These are phyloP conservation scores for Siphlonurus alternatus DNA, from an alignment of 2,888 invertebrate species.

Conservation along the genomic window DNA sequence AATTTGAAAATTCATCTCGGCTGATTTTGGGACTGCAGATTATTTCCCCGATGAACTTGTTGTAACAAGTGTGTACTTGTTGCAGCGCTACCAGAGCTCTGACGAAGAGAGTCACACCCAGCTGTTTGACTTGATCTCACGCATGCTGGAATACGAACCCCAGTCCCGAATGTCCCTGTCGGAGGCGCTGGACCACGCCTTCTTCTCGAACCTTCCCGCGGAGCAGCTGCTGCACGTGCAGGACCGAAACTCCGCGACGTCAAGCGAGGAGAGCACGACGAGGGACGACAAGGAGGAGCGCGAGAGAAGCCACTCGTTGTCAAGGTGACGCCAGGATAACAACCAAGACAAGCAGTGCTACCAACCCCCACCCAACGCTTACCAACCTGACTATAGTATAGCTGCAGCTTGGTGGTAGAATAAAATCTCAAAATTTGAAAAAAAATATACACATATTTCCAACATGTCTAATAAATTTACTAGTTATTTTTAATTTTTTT, in stretches of 20 bases:
- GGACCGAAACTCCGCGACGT: background rate
- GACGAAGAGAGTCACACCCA: constrained; percentile 83
- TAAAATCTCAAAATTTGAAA: no score
- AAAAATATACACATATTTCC: no score
- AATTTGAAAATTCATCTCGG: no score
- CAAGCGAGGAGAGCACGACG: constrained; percentile 11
- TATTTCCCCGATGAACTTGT: no score
- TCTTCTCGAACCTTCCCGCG: constrained; percentile 72
- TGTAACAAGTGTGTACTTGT: no score
- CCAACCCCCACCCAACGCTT: background rate
- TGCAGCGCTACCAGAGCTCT: constrained; percentile 72
- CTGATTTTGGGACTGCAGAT: no score
- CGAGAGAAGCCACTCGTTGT: constrained; percentile 52
- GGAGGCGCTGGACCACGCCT: constrained; percentile 82
- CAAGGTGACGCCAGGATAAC: constrained; percentile 37
- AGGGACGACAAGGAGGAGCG: constrained; percentile 20
- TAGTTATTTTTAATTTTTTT: no score
- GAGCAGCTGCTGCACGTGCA: constrained; percentile 43
- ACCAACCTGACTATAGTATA: background rate
- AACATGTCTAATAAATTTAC: no score
- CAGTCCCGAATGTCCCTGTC: constrained; percentile 69
- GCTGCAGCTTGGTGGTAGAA: background rate
- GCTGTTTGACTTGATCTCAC: constrained; percentile 84
- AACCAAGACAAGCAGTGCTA: background rate
- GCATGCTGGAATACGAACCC: constrained; percentile 97